Evolutionary conservation across 2,113 vertebrate genomes (phyloP), one percentile per base, ranked within the genome.

Genomic region (Datnioides undecimradiatus): DNA sequence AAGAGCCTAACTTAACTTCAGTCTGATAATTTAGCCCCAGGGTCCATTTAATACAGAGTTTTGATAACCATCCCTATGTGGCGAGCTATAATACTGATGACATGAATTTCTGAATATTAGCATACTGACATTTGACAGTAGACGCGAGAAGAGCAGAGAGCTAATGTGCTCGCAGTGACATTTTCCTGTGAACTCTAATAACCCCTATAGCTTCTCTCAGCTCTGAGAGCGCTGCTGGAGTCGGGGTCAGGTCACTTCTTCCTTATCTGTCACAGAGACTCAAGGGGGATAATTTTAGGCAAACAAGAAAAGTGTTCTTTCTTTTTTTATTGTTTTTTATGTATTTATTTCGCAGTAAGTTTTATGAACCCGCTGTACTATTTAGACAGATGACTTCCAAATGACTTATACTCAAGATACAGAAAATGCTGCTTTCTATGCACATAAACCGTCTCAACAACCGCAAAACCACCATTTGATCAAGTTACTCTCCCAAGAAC

Each of bases 51-150:
- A n/a, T n/a, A n/a, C n/a, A n/a, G n/a, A n/a, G n/a, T n/a, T n/a
- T n/a, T n/a, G n/a, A n/a, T n/a, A n/a, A n/a, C n/a, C n/a, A n/a
- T n/a, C n/a, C n/a, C n/a, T n/a, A n/a, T n/a, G n/a, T n/a, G n/a
- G n/a, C n/a, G n/a, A n/a, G 74, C 46, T 76, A 8, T 66, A 58
- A 51, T 33, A 43, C 14, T 10, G 12, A 63, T 75, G 74, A 73
- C 87, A 72, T 7, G 33, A 49, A 72, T 67, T 73, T 79, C 57
- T 66, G 31, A 43, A 63, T 60, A 90, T 93, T 90, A 90, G 74
- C 84, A 87, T 84, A 63, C 63, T 89, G 85, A 85, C 85, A 87
- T 87, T 79, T 88, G 82, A 89, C 81, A 82, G 69, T 2, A 43
- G 84, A 57, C 36, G 64, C 58, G 62, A 77, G 70, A 73, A 29